Conservation (phyloP, 2,113 vertebrate genomes). For the Cyphomyrus plagiostoma region DNA sequence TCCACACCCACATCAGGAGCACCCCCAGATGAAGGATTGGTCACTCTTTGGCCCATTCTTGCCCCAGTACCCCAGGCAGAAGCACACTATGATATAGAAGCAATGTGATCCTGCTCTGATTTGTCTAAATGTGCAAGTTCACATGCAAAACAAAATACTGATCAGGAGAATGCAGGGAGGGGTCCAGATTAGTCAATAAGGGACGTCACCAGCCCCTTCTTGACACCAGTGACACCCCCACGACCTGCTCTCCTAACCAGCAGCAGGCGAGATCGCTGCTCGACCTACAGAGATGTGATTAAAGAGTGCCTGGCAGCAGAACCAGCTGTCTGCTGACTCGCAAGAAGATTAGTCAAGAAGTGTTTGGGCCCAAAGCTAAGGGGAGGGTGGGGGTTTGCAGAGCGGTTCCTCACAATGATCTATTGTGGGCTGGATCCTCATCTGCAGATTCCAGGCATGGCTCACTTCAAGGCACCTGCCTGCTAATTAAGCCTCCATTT, state of each 20-base stretch:
- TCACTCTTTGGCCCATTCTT: background rate
- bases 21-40: background rate
- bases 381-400: conserved; percentile 38
- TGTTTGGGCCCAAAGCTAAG: conserved; percentile 41
- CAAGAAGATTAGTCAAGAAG: conserved; percentile 48
- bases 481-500: background rate
- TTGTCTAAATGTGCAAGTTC: background rate
- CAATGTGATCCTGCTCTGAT: background rate
- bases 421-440: conserved; percentile 38
- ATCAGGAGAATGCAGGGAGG: background rate
- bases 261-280: background rate
- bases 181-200: background rate
- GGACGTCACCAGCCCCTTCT: background rate
- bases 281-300: conserved; percentile 34
- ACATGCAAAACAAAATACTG: background rate
- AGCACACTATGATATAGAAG: background rate
- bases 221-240: background rate
- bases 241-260: background rate
- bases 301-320: conserved; percentile 36
- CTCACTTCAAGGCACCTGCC: conserved; percentile 25
- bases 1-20: background rate
- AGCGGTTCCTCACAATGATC: conserved; percentile 42
- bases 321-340: conserved; percentile 42
- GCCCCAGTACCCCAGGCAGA: background rate
- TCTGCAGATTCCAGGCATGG: conserved; percentile 36